Base-by-base conservation (phyloP, 2,888 invertebrate genomes). In the Rhyacophila evoluta region DNA sequence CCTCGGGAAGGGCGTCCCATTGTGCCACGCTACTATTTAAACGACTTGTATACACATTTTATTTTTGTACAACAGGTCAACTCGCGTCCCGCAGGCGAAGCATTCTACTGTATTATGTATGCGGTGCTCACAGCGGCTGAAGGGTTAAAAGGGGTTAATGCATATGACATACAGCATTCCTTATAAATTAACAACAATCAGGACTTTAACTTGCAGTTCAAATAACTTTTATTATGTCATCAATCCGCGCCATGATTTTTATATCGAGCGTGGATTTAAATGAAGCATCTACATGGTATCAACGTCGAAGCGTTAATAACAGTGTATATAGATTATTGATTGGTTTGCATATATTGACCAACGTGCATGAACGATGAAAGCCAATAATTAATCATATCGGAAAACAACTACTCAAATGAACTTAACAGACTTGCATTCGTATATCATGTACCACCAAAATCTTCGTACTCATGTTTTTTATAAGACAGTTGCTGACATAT, bases 161-260 rank as follows among this genome's bases (percentile, higher is more conserved):
- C 10, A 77, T 68, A 27, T 36, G 55, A 19, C 15, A 55, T 55
- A 33, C 11, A 12, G 36, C 72, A 72, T 77, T 77, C 72, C 77
- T 29, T 38, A 70, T 72, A 28, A 72, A 77, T 77, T 39, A 77
- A 77, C 72, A 72, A 77, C 72, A 71, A 71, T 76, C 76, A 71
- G 25, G 28, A 25, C 25, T 68, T 67, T 55, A 41, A 74, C n/a
- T 74, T 74, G 25, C 19, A 19, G 19, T 55, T 8, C 55, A 55
- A 55, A 12, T 1, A 5, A 15, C 41, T 3, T 33, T 33, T 19
- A 55, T 55, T 55, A 37, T 69, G 6, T 69, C 69, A 69, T 55
- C 25, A 19, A n/a, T n/a, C n/a, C n/a, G 8, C 15, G 55, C 1
- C 55, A 19, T 55, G 55, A 55, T 55, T 55, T 55, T n/a, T n/a